phyloP scores from a whole-genome alignment of 1,140 invertebrate genomes.

The Rhagoletis zephyria region DNA sequence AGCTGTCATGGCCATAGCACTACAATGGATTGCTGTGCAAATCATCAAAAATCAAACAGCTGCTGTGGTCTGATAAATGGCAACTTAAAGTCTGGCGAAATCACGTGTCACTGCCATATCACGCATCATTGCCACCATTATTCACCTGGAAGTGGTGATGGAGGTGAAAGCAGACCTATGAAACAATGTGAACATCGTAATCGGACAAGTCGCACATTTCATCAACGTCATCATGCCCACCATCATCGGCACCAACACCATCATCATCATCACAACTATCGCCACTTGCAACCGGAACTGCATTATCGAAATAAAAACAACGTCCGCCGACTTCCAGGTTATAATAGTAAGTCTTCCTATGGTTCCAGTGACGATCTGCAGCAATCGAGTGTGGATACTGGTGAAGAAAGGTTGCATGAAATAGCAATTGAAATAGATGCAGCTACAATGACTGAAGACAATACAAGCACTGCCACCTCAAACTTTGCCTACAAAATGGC shows the following conservation, averaged over 20 bases:
- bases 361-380: conserved; percentile 65
- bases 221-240: conserved; percentile 16
- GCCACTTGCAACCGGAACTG: conserved; percentile 54
- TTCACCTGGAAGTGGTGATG: conserved; percentile 16
- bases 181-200: not conserved
- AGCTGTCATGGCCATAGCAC: not conserved
- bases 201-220: not conserved
- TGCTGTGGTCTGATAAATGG: conserved; percentile 33
- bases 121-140: conserved; percentile 65
- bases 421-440: conserved; percentile 71
- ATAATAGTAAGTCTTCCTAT: conserved; percentile 68
- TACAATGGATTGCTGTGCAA: conserved; percentile 58
- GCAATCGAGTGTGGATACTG: conserved; percentile 6
- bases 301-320: conserved; percentile 24
- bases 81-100: conserved; percentile 14
- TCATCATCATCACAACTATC: conserved; percentile 55
- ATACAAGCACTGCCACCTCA: conserved; percentile 70
- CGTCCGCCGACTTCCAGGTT: conserved; percentile 56
- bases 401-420: conserved; percentile 56
- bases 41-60: not conserved
- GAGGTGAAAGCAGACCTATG: not conserved
- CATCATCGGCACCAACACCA: conserved; percentile 55
- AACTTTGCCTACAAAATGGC: conserved; percentile 69
- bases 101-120: conserved; percentile 59
- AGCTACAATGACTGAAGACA: conserved; percentile 66